Percentiles rank a stretch among this genome's conserved stretches.
These are phyloP conservation scores for Planiliza haematocheilus DNA, from an alignment of 2,113 vertebrate species.

Conservation along the genomic window DNA sequence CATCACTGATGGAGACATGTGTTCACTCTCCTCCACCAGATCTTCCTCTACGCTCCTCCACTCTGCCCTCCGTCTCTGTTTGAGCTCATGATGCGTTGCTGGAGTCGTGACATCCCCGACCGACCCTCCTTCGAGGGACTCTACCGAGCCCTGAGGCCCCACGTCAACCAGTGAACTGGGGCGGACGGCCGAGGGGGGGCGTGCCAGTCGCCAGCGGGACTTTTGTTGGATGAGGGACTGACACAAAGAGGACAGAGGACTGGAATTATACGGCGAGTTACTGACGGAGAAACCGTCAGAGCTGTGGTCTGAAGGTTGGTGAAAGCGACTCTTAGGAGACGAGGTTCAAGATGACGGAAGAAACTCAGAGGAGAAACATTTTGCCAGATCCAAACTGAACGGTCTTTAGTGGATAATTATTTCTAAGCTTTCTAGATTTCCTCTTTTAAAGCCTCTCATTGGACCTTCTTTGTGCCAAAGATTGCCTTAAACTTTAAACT, in stretches of 20 bases:
- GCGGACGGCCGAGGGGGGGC: slow-evolving; percentile 31
- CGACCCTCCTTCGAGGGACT: slow-evolving; percentile 85
- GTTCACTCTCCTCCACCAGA: slow-evolving; percentile 75
- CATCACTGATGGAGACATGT: no score
- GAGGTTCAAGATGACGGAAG: background rate
- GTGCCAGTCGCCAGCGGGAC: background rate
- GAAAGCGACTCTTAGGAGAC: slow-evolving; percentile 8
- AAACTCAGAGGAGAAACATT: slow-evolving; percentile 24
- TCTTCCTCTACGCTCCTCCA: slow-evolving; percentile 85
- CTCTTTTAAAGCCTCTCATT: slow-evolving; percentile 7
- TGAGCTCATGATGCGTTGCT: slow-evolving; percentile 89
- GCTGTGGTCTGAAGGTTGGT: slow-evolving; percentile 20
- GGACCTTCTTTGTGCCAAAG: slow-evolving; percentile 34
- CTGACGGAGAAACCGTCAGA: slow-evolving; percentile 7
- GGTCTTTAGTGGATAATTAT: slow-evolving; percentile 13
- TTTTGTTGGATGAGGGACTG: slow-evolving; percentile 19
- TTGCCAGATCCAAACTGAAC: background rate
- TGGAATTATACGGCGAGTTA: background rate
- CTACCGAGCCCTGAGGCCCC: slow-evolving; percentile 85
- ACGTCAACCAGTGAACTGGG: slow-evolving; percentile 80
- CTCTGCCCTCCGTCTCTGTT: slow-evolving; percentile 87
- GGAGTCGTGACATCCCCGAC: slow-evolving; percentile 86
- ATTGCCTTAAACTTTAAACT: slow-evolving; percentile 17
- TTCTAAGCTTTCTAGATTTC: slow-evolving; percentile 29
- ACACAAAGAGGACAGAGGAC: slow-evolving; percentile 21